phyloP scores from a whole-genome alignment of 2,888 invertebrate species.

The Andrena bicolor region DNA sequence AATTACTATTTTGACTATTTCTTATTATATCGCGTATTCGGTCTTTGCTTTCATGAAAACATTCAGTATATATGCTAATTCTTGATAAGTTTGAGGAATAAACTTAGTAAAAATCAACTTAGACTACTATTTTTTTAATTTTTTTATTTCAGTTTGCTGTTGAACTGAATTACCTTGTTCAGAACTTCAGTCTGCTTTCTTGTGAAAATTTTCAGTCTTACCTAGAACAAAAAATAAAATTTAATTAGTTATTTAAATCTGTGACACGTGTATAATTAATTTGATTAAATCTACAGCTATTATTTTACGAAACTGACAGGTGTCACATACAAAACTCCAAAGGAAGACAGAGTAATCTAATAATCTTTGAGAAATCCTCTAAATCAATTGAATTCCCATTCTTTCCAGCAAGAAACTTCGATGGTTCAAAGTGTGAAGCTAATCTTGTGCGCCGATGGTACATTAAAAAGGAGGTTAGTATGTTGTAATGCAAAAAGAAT shows the following conservation, averaged over 20 bases:
- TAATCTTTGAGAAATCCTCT: too few species aligned
- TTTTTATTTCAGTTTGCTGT: neutral
- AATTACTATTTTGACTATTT: too few species aligned
- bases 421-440: neutral
- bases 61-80: too few species aligned
- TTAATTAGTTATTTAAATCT: neutral
- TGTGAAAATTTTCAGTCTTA: neutral
- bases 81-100: too few species aligned
- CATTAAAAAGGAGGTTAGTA: neutral
- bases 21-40: too few species aligned
- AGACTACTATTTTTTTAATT: neutral
- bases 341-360: too few species aligned
- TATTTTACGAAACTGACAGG: too few species aligned
- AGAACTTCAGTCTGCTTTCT: neutral
- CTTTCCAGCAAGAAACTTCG: neutral
- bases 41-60: too few species aligned
- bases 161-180: neutral
- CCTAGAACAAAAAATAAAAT: constrained; percentile 6
- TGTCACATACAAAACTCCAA: too few species aligned
- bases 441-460: neutral
- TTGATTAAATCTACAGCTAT: too few species aligned
- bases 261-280: too few species aligned
- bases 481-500: neutral
- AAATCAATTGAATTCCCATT: constrained; percentile 9
- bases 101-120: neutral